Conservation (phyloP, 2,797 vertebrate genomes). For the Ceryle rudis region DNA sequence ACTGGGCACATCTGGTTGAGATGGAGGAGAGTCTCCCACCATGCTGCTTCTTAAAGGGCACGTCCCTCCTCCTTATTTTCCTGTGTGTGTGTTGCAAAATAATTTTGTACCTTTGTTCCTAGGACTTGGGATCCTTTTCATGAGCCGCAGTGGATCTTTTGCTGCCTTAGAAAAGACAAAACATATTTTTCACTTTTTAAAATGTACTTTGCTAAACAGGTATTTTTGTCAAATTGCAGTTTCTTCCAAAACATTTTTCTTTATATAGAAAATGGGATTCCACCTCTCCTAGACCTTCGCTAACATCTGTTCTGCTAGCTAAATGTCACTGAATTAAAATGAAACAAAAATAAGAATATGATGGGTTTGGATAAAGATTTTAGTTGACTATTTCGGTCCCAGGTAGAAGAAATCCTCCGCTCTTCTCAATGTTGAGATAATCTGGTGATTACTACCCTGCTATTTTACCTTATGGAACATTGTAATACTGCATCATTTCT, state of each 20-base stretch:
- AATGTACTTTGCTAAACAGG: conserved; percentile 42
- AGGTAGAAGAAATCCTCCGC: not conserved
- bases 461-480: not conserved
- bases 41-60: not conserved
- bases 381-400: conserved; percentile 38
- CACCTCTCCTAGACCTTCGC: conserved; percentile 72
- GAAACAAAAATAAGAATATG: conserved; percentile 52
- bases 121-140: not conserved
- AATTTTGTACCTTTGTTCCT: not conserved
- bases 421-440: not conserved
- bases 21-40: fast-evolving
- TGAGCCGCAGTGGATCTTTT: not conserved
- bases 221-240: conserved; percentile 53
- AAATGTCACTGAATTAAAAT: conserved; percentile 75
- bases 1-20: not conserved
- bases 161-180: not conserved
- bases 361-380: conserved; percentile 49
- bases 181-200: conserved; percentile 36
- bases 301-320: conserved; percentile 74
- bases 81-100: not conserved
- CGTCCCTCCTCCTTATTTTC: not conserved
- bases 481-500: not conserved
- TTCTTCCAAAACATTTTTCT: conserved; percentile 57
- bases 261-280: conserved; percentile 69
- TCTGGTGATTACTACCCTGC: not conserved